Evolutionary conservation across 2,888 invertebrate genomes (phyloP).

Genomic region (Cancer borealis): DNA sequence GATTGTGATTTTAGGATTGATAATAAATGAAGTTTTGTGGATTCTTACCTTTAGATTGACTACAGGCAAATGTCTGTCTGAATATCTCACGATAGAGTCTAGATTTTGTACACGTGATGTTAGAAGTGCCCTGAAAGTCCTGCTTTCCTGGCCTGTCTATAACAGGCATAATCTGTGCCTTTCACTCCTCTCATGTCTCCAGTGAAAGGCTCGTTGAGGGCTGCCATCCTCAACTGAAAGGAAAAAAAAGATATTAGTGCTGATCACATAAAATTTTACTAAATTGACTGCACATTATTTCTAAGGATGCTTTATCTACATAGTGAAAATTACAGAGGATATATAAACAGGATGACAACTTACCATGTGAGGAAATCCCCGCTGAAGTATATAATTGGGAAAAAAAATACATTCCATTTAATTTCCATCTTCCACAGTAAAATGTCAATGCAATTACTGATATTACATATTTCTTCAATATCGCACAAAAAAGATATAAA

Average conservation of each 20-base stretch:
- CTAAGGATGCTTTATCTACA: neutral
- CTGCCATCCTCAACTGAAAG: slow-evolving; percentile 92
- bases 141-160: slow-evolving; percentile 92
- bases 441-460: neutral
- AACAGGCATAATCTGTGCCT: slow-evolving; percentile 96
- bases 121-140: slow-evolving; percentile 95
- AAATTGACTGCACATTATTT: neutral
- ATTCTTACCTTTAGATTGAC: slow-evolving; percentile 86
- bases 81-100: slow-evolving; percentile 92
- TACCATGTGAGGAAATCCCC: slow-evolving; percentile 64
- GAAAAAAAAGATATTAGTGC: neutral
- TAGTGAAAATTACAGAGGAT: neutral
- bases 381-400: slow-evolving; percentile 34
- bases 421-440: neutral
- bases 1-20: neutral
- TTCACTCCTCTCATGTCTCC: slow-evolving; percentile 96
- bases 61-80: slow-evolving; percentile 93
- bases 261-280: neutral
- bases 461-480: slow-evolving; percentile 28
- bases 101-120: slow-evolving; percentile 95
- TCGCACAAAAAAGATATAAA: neutral
- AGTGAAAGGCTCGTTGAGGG: slow-evolving; percentile 92
- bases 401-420: neutral
- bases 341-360: neutral
- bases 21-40: neutral